Base-by-base conservation (phyloP, 2,888 invertebrate species). In the Dione juno region DNA sequence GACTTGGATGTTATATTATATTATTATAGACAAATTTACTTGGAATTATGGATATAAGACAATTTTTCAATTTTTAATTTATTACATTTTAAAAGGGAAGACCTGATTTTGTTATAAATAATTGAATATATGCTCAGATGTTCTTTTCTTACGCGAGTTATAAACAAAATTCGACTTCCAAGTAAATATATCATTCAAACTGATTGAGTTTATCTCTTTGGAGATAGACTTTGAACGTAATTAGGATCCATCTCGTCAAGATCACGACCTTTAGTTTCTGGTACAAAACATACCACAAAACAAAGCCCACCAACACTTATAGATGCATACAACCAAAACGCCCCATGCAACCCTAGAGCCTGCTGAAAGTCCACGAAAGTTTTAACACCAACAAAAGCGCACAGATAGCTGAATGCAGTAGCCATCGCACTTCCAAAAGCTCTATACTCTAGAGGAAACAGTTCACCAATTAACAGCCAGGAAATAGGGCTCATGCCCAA, bases 251-350 rank as follows among this genome's bases (percentile, higher is more conserved):
- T 97, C 87, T 98, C 97, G 84, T 97, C 97, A 79, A 98, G 92
- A 83, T 97, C 97, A 78, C 96, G 96, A 0, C 98, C 98, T 86
- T 97, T 98, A 6, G 98, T 98, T 90, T 98, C 98, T 0, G 98
- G 98, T 10, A 98, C 97, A 84, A 96, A 96, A 81, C 96, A 96
- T 3, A 96, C 96, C 1, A 98, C 96, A 86, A 98, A 98, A 84
- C 97, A 95, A 13, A 97, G 91, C 19, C 97, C 97, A 35, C 96
- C 94, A 0, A 97, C 95, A 59, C 97, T 97, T 81, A 97, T 95
- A 67, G 95, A 95, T 0, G 97, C 96, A 86, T 98, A 98, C 74
- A 98, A 91, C 96, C 97, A 97, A 87, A 98, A 98, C 1, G 97
- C 97, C 0, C 97, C 97, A 82, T 97, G 96, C 43, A 97, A 88